Evolutionary conservation across 1,140 invertebrate genomes (phyloP).

Genomic region (Drosophila ambigua): DNA sequence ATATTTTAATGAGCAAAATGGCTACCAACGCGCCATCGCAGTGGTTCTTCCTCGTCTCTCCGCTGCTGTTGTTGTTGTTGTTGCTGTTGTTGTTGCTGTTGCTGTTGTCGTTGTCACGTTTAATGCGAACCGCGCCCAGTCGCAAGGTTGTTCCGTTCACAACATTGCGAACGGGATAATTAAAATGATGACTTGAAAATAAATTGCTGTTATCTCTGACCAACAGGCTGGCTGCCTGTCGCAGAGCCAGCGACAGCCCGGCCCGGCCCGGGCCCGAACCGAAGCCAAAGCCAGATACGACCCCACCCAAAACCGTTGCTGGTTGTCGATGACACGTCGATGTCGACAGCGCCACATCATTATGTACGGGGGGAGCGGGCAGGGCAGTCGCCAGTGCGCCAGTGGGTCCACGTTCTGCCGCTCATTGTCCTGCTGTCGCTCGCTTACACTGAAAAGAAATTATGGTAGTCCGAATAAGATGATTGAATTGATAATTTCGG

Average conservation of each 20-base stretch:
- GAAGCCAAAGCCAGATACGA: neutral
- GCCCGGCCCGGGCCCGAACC: neutral
- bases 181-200: slow-evolving; percentile 84
- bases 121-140: slow-evolving; percentile 73
- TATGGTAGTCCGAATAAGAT: neutral
- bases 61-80: neutral
- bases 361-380: slow-evolving; percentile 41
- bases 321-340: slow-evolving; percentile 77
- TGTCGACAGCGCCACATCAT: slow-evolving; percentile 73
- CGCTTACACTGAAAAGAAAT: no score
- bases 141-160: slow-evolving; percentile 53
- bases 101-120: slow-evolving; percentile 58
- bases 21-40: slow-evolving; percentile 37
- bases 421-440: slow-evolving; percentile 7
- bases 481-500: no score
- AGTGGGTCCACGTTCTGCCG: slow-evolving; percentile 5
- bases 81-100: slow-evolving; percentile 26
- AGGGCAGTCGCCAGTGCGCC: neutral
- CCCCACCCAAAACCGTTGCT: slow-evolving; percentile 48
- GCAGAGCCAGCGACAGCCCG: no score
- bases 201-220: slow-evolving; percentile 84
- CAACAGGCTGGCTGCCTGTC: slow-evolving; percentile 65
- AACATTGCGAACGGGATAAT: slow-evolving; percentile 82
- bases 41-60: neutral
- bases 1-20: slow-evolving; percentile 84